Percentiles rank a stretch among this genome's conserved stretches.
These are phyloP conservation scores for Brachyptera putata DNA, from an alignment of 2,888 invertebrate species.

Conservation along the genomic window DNA sequence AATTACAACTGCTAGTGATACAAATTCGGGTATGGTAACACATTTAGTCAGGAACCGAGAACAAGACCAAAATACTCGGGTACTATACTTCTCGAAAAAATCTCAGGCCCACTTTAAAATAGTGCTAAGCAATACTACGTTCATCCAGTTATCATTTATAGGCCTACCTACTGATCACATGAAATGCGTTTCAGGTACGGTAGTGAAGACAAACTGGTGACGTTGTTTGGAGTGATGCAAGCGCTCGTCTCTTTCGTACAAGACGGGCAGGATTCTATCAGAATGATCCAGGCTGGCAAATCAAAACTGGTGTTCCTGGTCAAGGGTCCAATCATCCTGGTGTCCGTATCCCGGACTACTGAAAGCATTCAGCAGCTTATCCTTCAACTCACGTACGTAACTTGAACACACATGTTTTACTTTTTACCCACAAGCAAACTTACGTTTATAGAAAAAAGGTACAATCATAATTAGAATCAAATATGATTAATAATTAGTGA, in stretches of 20 bases:
- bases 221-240: constrained; percentile 91
- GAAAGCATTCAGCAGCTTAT: constrained; percentile 82
- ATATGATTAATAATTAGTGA: too few species aligned
- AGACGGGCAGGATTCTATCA: constrained; percentile 75
- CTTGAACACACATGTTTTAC: constrained; percentile 14
- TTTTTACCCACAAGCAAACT: too few species aligned
- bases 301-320: constrained; percentile 88
- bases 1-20: too few species aligned
- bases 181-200: constrained; percentile 61
- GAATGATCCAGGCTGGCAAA: constrained; percentile 78
- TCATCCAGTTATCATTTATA: too few species aligned
- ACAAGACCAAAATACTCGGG: too few species aligned
- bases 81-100: too few species aligned
- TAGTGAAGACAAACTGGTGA: constrained; percentile 89
- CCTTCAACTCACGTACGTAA: constrained; percentile 76
- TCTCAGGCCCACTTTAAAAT: too few species aligned
- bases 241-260: constrained; percentile 89
- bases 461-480: neutral
- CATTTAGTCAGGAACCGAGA: too few species aligned
- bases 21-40: too few species aligned
- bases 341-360: constrained; percentile 71
- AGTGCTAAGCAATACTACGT: too few species aligned
- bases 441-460: neutral
- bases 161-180: neutral
- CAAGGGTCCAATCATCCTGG: constrained; percentile 87